Evolutionary conservation across 2,888 invertebrate genomes (phyloP).

Genomic region (Periphyllus acericola): DNA sequence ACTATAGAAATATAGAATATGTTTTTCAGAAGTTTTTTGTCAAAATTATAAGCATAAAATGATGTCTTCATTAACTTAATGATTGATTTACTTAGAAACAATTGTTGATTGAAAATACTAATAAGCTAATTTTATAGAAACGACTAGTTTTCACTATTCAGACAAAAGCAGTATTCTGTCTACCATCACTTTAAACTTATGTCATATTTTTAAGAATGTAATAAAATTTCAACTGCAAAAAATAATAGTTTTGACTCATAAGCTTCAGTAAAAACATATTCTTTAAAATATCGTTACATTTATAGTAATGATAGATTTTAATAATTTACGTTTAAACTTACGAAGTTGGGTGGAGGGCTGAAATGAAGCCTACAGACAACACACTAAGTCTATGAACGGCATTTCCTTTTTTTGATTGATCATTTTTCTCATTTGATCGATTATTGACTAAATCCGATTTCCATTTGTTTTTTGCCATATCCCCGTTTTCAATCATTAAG

Average conservation of each 20-base stretch:
- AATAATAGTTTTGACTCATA: background rate
- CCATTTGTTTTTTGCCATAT: conserved; percentile 51
- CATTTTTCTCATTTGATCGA: background rate
- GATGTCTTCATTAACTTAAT: too few species aligned
- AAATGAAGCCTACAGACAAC: conserved; percentile 14
- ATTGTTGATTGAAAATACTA: too few species aligned
- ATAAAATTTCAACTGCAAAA: background rate
- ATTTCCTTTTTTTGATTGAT: background rate
- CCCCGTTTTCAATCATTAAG: conserved; percentile 13
- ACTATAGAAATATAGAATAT: background rate
- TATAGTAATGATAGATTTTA: background rate
- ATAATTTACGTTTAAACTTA: conserved; percentile 68
- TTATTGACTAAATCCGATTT: conserved; percentile 8
- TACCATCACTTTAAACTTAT: too few species aligned
- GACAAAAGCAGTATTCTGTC: too few species aligned
- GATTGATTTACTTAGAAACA: too few species aligned
- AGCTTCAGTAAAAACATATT: background rate
- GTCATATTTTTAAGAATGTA: too few species aligned
- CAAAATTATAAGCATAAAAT: background rate
- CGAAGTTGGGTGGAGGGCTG: conserved; percentile 75
- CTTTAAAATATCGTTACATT: background rate
- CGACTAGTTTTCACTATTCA: too few species aligned
- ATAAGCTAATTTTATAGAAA: too few species aligned
- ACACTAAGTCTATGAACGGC: conserved; percentile 40
- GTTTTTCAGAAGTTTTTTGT: background rate